These are phyloP conservation scores for Eidolon dupreanum DNA, from an alignment of 2,797 vertebrate genomes.

Conservation along the genomic window DNA sequence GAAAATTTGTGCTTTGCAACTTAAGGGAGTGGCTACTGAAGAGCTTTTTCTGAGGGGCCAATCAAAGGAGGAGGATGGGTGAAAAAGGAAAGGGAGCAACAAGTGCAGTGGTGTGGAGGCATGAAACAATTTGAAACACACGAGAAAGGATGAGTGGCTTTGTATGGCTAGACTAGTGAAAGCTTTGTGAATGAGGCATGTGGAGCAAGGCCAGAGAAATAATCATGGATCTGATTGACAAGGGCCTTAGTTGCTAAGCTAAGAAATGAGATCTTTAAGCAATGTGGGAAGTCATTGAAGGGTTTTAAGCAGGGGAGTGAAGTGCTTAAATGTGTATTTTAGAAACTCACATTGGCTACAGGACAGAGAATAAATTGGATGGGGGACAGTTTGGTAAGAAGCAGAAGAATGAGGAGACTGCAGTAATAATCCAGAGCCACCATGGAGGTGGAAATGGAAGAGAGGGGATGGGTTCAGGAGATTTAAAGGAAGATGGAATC, in stretches of 20 bases:
- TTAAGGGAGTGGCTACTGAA: background rate
- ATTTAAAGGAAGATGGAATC: background rate
- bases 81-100: no score
- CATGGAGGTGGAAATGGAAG: background rate
- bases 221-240: no score
- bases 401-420: background rate
- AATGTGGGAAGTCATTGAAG: background rate
- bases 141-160: background rate
- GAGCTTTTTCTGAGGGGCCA: background rate
- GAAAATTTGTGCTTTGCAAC: background rate
- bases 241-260: background rate
- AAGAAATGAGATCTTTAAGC: background rate
- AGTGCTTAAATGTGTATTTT: background rate
- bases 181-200: background rate
- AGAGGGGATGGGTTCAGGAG: background rate
- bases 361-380: background rate
- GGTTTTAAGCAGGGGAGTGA: background rate
- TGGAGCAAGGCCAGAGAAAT: background rate
- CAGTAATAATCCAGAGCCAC: background rate
- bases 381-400: background rate
- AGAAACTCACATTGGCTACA: background rate
- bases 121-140: background rate
- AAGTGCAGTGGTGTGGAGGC: rapidly evolving
- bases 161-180: background rate
- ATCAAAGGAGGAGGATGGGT: background rate